Evolutionary conservation across 2,888 invertebrate genomes (phyloP).

Genomic region (Drosophila niveifrons): DNA sequence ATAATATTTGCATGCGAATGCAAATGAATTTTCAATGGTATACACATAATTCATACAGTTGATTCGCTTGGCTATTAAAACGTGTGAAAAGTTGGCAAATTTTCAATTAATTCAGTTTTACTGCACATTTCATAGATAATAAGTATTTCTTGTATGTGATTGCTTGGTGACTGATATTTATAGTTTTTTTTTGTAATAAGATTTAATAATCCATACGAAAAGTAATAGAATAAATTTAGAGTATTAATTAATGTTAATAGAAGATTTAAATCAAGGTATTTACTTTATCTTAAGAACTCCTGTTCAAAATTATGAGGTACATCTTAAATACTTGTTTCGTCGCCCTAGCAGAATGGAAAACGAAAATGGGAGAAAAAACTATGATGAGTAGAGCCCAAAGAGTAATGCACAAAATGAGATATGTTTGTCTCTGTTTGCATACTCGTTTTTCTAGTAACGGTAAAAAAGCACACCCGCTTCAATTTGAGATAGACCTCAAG

Average conservation of each 20-base stretch:
- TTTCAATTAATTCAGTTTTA: constrained; percentile 19
- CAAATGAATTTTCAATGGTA: constrained; percentile 38
- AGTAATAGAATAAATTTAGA: not conserved
- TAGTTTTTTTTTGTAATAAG: not conserved
- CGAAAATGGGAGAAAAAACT: no score
- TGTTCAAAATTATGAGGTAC: no score
- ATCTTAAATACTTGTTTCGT: no score
- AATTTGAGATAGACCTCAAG: no score
- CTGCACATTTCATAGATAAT: constrained; percentile 6
- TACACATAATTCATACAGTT: constrained; percentile 38
- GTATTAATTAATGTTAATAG: not conserved
- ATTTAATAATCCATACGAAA: not conserved
- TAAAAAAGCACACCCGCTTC: no score
- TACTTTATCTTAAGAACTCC: no score
- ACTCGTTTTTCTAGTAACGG: no score
- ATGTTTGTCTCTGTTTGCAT: no score
- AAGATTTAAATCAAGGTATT: not conserved
- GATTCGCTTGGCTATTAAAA: constrained; percentile 12
- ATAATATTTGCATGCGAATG: constrained; percentile 32
- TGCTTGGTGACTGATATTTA: not conserved
- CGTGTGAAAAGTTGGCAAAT: constrained; percentile 20
- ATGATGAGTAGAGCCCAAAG: no score
- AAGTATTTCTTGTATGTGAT: not conserved
- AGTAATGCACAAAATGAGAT: no score
- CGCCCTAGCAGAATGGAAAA: no score